Evolutionary conservation across 1,140 invertebrate species (phyloP).

Genomic region (Trachymyrmex cornetzi): DNA sequence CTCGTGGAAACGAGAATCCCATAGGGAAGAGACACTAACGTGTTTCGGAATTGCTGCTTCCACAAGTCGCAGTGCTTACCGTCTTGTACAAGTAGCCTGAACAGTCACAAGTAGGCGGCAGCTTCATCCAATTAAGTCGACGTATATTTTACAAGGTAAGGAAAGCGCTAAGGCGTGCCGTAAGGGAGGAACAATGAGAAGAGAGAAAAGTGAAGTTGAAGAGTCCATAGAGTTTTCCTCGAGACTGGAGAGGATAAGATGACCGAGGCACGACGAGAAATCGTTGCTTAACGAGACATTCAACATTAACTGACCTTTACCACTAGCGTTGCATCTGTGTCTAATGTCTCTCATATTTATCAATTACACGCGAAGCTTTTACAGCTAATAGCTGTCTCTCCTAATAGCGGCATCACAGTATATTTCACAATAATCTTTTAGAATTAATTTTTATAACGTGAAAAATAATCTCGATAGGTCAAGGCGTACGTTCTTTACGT

Average conservation of each 20-base stretch:
- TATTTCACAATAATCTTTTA: constrained; percentile 6
- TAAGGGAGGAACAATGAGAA: constrained; percentile 66
- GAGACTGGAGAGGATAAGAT: constrained; percentile 37
- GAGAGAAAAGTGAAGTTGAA: constrained; percentile 51
- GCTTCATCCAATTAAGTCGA: constrained; percentile 75
- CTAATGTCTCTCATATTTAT: constrained; percentile 24
- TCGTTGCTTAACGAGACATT: constrained; percentile 54
- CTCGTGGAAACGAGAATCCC: not conserved
- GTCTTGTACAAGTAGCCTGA: constrained; percentile 64
- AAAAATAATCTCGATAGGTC: constrained; percentile 12
- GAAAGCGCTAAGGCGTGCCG: constrained; percentile 60
- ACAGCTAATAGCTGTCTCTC: not conserved
- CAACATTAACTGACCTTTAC: constrained; percentile 34
- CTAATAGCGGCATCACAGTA: too few relatives aligned
- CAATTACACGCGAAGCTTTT: constrained; percentile 21
- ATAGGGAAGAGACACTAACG: constrained; percentile 28
- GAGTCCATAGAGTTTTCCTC: constrained; percentile 46
- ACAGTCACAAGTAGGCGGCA: constrained; percentile 69
- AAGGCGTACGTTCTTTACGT: not conserved
- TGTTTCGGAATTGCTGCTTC: constrained; percentile 67
- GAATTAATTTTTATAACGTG: constrained; percentile 1
- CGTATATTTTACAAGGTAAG: constrained; percentile 71
- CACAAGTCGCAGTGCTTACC: constrained; percentile 43
- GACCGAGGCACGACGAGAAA: constrained; percentile 36
- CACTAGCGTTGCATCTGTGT: not conserved